phyloP scores from a whole-genome alignment of 1,140 invertebrate genomes.

The Micrasema minimum region DNA sequence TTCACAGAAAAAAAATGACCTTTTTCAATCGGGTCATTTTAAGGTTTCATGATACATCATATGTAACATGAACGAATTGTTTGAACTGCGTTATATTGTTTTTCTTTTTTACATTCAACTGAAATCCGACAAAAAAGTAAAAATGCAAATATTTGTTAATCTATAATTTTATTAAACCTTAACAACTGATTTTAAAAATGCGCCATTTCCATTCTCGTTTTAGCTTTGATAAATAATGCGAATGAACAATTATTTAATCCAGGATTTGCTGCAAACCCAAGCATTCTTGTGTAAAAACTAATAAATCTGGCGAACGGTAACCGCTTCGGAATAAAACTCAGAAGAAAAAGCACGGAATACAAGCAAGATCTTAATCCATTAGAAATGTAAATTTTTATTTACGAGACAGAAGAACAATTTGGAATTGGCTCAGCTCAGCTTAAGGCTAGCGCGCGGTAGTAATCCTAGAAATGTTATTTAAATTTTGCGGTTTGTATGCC shows the following conservation, averaged over 20 bases:
- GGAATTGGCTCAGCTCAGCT: conserved; percentile 25
- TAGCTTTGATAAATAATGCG: too few species aligned
- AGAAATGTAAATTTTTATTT: conserved; percentile 39
- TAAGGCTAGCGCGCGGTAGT: neutral
- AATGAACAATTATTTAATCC: conserved; percentile 28
- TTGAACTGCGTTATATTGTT: too few species aligned
- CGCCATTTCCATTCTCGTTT: conserved; percentile 7
- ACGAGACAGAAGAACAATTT: conserved; percentile 24
- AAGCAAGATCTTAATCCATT: conserved; percentile 39
- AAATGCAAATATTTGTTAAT: too few species aligned
- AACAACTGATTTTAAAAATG: neutral
- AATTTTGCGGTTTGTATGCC: conserved; percentile 24
- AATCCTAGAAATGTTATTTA: conserved; percentile 31
- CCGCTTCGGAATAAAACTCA: conserved; percentile 28
- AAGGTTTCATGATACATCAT: too few species aligned
- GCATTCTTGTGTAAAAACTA: conserved; percentile 13
- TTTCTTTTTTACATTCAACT: too few species aligned
- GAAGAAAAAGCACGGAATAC: conserved; percentile 20
- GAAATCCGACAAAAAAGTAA: too few species aligned
- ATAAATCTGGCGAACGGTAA: conserved; percentile 11
- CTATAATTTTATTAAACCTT: conserved; percentile 13
- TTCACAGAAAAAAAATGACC: too few species aligned
- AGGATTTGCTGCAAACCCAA: neutral
- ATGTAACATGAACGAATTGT: too few species aligned
- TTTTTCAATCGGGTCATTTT: too few species aligned